phyloP scores from a whole-genome alignment of 1,140 invertebrate species.

The Phenacoccus solenopsis region DNA sequence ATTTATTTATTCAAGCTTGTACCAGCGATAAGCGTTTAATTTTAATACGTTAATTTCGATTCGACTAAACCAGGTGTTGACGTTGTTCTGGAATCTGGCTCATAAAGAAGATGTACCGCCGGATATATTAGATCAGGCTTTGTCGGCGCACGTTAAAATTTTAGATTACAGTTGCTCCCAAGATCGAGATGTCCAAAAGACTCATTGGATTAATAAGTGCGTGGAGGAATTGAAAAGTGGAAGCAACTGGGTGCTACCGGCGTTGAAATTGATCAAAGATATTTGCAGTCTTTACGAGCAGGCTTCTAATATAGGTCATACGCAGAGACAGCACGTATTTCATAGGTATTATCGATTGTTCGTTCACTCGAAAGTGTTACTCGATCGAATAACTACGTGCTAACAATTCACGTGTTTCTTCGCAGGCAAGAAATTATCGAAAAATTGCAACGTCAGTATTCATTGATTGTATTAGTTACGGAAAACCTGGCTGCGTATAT shows the following conservation, averaged over 20 bases:
- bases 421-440: constrained; percentile 72
- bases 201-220: constrained; percentile 88
- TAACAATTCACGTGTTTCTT: constrained; percentile 11
- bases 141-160: constrained; percentile 93
- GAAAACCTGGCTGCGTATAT: constrained; percentile 87
- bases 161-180: constrained; percentile 92
- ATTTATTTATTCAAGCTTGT: too few relatives aligned
- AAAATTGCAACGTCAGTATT: constrained; percentile 79
- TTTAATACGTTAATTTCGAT: too few relatives aligned
- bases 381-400: constrained; percentile 21
- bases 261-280: constrained; percentile 88
- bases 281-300: constrained; percentile 90
- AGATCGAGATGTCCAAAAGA: constrained; percentile 91
- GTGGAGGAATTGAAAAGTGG: constrained; percentile 83
- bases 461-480: constrained; percentile 83
- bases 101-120: constrained; percentile 92
- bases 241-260: constrained; percentile 84
- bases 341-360: constrained; percentile 9
- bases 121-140: constrained; percentile 94
- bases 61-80: constrained; percentile 83
- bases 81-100: constrained; percentile 92
- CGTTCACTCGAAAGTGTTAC: constrained; percentile 29
- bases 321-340: constrained; percentile 18
- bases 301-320: constrained; percentile 46
- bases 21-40: too few relatives aligned